phyloP scores from a whole-genome alignment of 2,888 invertebrate genomes.

The Magallana nippona region DNA sequence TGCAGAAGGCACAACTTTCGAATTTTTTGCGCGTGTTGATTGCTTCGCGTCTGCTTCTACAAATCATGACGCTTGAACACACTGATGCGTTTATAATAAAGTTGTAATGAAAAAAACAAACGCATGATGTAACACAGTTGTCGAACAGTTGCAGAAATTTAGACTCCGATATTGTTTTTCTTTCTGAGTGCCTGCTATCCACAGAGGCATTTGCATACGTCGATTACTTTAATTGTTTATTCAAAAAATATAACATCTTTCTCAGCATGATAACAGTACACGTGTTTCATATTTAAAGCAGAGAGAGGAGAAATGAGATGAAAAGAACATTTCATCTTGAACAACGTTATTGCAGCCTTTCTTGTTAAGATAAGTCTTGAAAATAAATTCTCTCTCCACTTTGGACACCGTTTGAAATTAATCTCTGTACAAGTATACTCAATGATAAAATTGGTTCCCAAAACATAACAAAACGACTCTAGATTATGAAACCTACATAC shows the following conservation, averaged over 20 bases:
- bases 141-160: slow-evolving; percentile 1
- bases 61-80: neutral
- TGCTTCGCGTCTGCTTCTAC: neutral
- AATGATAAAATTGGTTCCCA: too few relatives aligned
- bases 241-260: slow-evolving; percentile 1
- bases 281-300: neutral
- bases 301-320: neutral
- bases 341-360: neutral
- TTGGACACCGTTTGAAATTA: too few relatives aligned
- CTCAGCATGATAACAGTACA: neutral
- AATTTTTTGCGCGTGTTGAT: slow-evolving; percentile 8
- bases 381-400: too few relatives aligned
- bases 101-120: slow-evolving; percentile 23
- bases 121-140: slow-evolving; percentile 24
- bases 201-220: neutral
- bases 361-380: too few relatives aligned
- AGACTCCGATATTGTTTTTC: neutral
- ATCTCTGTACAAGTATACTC: too few relatives aligned
- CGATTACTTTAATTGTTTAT: slow-evolving; percentile 16
- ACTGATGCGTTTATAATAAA: slow-evolving; percentile 22
- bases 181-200: neutral
- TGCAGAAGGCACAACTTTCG: slow-evolving; percentile 7
- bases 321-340: neutral
- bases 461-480: too few relatives aligned
- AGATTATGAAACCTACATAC: slow-evolving; percentile 51